phyloP scores from a whole-genome alignment of 2,888 invertebrate species.

The Gnatocerus cornutus region DNA sequence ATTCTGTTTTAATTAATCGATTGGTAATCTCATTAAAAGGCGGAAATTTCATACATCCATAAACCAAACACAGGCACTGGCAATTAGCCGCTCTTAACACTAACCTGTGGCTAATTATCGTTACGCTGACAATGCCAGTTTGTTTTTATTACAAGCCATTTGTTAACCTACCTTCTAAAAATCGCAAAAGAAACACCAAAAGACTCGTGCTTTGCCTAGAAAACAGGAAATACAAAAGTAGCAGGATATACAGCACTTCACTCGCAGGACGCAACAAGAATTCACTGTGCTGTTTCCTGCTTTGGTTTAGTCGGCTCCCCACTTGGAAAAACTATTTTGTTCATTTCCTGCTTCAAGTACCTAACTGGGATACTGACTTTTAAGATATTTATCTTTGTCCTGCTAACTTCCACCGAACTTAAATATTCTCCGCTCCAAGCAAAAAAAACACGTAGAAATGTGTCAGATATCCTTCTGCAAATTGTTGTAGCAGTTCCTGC shows the following conservation, averaged over 20 bases:
- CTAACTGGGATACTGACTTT: conserved; percentile 42
- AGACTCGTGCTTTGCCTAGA: conserved; percentile 47
- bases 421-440: background rate
- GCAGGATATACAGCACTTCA: conserved; percentile 63
- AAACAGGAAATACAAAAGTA: conserved; percentile 57
- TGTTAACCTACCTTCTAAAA: conserved; percentile 17
- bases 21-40: conserved; percentile 44
- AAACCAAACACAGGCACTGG: conserved; percentile 41
- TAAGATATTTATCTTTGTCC: conserved; percentile 41
- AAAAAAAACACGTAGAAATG: background rate
- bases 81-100: conserved; percentile 43
- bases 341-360: conserved; percentile 47
- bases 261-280: conserved; percentile 58
- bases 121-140: conserved; percentile 28
- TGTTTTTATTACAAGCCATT: conserved; percentile 12
- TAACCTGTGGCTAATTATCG: conserved; percentile 41
- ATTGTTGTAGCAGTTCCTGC: background rate
- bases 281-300: conserved; percentile 61
- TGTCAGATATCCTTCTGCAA: background rate
- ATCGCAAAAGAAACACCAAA: conserved; percentile 38
- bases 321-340: conserved; percentile 47
- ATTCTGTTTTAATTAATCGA: conserved; percentile 46
- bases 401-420: conserved; percentile 14
- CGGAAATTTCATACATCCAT: conserved; percentile 45
- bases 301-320: conserved; percentile 46